Evolutionary conservation across 2,888 invertebrate species (phyloP).

Genomic region (Aleiodes alternator): DNA sequence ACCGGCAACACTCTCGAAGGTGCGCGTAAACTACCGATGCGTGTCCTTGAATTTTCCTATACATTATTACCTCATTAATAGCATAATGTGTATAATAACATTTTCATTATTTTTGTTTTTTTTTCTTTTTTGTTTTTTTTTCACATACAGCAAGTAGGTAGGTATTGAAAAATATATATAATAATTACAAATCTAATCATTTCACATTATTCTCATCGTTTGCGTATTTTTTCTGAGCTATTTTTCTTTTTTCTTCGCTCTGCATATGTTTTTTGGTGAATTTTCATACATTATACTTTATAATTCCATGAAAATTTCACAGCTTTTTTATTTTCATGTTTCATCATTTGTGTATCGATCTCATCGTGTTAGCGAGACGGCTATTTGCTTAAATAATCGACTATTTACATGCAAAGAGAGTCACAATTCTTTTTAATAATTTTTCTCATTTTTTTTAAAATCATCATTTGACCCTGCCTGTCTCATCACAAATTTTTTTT

Average conservation of each 20-base stretch:
- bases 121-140: slow-evolving; percentile 54
- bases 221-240: slow-evolving; percentile 28
- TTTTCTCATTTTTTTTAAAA: slow-evolving; percentile 27
- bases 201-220: slow-evolving; percentile 60
- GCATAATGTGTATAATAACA: slow-evolving; percentile 32
- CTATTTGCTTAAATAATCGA: slow-evolving; percentile 55
- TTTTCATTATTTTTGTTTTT: slow-evolving; percentile 4
- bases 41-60: slow-evolving; percentile 30
- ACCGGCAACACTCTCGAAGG: slow-evolving; percentile 38
- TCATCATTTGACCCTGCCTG: slow-evolving; percentile 42
- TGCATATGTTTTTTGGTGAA: slow-evolving; percentile 38
- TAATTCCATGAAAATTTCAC: slow-evolving; percentile 29
- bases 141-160: slow-evolving; percentile 74
- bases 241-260: slow-evolving; percentile 42
- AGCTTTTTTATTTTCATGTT: slow-evolving; percentile 17
- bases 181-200: slow-evolving; percentile 75
- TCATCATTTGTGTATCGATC: slow-evolving; percentile 22
- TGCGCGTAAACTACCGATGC: slow-evolving; percentile 31
- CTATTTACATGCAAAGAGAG: slow-evolving; percentile 59
- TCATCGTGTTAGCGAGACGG: slow-evolving; percentile 46
- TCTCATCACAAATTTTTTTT: slow-evolving; percentile 40
- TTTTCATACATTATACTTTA: slow-evolving; percentile 28
- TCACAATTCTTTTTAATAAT: slow-evolving; percentile 45
- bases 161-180: slow-evolving; percentile 75
- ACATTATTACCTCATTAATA: slow-evolving; percentile 34